phyloP scores from a whole-genome alignment of 2,888 invertebrate species.

The Conops quadrifasciatus region DNA sequence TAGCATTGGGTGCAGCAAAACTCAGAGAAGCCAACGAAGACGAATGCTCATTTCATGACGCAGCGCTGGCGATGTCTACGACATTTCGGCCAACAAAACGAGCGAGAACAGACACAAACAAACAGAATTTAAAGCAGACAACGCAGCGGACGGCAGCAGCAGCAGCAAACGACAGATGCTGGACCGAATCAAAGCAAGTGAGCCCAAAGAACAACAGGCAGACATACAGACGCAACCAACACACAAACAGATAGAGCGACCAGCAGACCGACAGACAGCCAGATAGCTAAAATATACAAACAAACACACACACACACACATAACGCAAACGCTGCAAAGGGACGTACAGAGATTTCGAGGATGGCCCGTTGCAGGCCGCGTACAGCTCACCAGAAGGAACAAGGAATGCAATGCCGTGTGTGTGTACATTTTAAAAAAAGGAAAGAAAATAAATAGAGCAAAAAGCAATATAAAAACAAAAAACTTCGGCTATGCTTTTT shows the following conservation, averaged over 20 bases:
- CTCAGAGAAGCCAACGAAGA: not conserved
- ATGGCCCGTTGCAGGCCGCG: too few species aligned
- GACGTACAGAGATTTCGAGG: too few species aligned
- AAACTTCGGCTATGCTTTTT: not conserved
- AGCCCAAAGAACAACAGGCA: not conserved
- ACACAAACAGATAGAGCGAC: not conserved
- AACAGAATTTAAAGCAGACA: not conserved
- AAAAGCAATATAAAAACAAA: too few species aligned
- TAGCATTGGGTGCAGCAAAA: not conserved
- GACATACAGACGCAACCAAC: not conserved
- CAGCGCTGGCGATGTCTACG: constrained; percentile 14
- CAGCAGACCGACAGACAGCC: not conserved
- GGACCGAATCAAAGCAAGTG: not conserved
- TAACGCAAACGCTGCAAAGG: too few species aligned
- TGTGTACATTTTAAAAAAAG: constrained; percentile 23
- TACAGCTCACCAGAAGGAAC: constrained; percentile 10
- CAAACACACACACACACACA: too few species aligned
- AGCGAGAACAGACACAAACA: not conserved
- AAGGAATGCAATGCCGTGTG: constrained; percentile 15
- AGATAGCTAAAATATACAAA: constrained; percentile 2
- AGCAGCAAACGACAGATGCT: not conserved
- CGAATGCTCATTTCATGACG: too few species aligned
- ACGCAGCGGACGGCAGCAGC: not conserved
- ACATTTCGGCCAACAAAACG: constrained; percentile 20
- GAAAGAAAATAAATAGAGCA: not conserved